These are phyloP conservation scores for Mythimna albipuncta DNA, from an alignment of 2,888 invertebrate species.

Conservation along the genomic window DNA sequence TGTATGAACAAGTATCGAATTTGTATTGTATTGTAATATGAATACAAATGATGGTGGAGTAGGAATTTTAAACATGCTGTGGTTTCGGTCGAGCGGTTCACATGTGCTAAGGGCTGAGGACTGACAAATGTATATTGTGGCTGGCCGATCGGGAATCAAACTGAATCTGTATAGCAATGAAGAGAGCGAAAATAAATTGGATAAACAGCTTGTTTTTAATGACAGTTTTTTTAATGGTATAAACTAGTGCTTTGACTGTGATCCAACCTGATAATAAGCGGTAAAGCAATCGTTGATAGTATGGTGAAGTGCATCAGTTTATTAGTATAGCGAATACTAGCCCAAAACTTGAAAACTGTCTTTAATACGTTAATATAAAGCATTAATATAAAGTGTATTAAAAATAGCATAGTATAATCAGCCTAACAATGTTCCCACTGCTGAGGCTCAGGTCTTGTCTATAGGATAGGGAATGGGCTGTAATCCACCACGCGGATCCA, in stretches of 20 bases:
- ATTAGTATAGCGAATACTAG: no score
- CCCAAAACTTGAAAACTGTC: neutral
- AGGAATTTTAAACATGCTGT: conserved; percentile 74
- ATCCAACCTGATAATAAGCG: no score
- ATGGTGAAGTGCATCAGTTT: no score
- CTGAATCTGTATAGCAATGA: neutral
- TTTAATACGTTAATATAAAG: neutral
- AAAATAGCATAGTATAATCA: no score
- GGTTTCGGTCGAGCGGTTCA: conserved; percentile 71
- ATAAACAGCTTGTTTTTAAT: neutral
- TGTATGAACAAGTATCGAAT: conserved; percentile 64
- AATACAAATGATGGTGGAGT: conserved; percentile 68
- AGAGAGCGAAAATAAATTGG: neutral
- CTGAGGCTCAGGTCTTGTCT: no score
- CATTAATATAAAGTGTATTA: neutral
- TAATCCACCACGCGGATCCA: no score
- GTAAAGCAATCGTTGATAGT: no score
- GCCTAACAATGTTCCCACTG: no score
- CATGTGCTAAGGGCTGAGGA: conserved; percentile 52
- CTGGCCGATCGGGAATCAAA: conserved; percentile 2
- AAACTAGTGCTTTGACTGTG: no score
- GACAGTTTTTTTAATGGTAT: no score
- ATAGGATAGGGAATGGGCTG: no score
- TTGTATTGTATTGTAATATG: conserved; percentile 65
- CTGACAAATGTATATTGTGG: conserved; percentile 30